Evolutionary conservation across 30 jellyfish, hydroid and myxozoan species (phyloP).

Genomic region (Aurelia coerulea): DNA sequence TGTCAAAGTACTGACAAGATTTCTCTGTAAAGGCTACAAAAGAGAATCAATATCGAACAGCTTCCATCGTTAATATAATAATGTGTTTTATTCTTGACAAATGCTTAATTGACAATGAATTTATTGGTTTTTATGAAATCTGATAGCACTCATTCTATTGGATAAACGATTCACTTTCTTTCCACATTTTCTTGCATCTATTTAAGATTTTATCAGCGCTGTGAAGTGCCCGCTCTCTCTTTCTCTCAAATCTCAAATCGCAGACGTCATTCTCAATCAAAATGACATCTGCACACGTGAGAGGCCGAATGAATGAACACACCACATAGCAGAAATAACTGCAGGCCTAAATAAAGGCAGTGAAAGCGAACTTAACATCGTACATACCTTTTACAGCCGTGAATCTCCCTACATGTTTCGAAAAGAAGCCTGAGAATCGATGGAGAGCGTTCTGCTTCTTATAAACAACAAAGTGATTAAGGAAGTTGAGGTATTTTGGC

Average conservation of each 20-base stretch:
- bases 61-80: neutral
- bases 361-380: neutral
- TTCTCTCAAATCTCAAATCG: neutral
- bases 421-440: neutral
- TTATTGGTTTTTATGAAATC: neutral
- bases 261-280: constrained; percentile 5
- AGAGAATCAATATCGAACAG: neutral
- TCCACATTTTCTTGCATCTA: constrained; percentile 1
- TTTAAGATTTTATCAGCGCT: neutral
- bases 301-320: constrained; percentile 48
- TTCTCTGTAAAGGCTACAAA: neutral
- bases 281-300: constrained; percentile 50
- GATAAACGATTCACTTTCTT: constrained; percentile 5
- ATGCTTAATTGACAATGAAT: neutral
- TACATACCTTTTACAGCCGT: constrained; percentile 39
- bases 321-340: neutral
- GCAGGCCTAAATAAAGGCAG: neutral
- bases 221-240: neutral
- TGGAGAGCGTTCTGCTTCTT: constrained; percentile 30
- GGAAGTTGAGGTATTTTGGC: constrained; percentile 84
- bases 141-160: neutral
- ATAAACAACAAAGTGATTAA: constrained; percentile 75
- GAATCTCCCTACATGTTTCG: constrained; percentile 7
- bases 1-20: constrained; percentile 17
- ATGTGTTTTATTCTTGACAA: neutral